phyloP scores from a whole-genome alignment of 92 coral and sea anemone species.

The Zoanthus gigantus region DNA sequence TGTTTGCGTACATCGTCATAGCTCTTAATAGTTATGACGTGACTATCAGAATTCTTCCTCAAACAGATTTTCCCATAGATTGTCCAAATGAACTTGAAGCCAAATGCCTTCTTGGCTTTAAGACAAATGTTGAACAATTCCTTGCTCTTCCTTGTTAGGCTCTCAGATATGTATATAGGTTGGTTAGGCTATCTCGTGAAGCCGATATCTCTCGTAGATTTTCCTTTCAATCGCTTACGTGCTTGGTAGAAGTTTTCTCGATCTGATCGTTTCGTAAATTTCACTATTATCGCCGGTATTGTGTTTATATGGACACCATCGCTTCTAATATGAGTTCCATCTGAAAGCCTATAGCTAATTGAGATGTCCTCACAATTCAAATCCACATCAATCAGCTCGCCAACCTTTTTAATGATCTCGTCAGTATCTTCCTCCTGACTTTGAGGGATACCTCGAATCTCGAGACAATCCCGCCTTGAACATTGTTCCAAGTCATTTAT shows the following conservation, averaged over 20 bases:
- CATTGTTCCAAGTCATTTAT: too few relatives aligned
- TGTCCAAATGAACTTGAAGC: conserved; percentile 2
- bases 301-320: conserved; percentile 22
- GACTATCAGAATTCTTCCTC: conserved; percentile 7
- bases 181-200: conserved; percentile 7
- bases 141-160: conserved; percentile 18
- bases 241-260: too few relatives aligned
- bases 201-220: conserved; percentile 19
- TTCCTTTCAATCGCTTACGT: too few relatives aligned
- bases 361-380: neutral
- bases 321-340: neutral
- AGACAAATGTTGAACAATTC: conserved; percentile 29
- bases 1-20: neutral
- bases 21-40: neutral
- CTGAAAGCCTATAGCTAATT: neutral
- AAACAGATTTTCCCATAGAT: conserved; percentile 22
- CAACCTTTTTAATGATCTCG: neutral
- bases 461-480: too few relatives aligned
- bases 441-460: too few relatives aligned
- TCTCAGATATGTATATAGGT: conserved; percentile 11
- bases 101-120: conserved; percentile 13
- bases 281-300: neutral
- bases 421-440: too few relatives aligned
- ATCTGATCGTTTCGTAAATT: too few relatives aligned
- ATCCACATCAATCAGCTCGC: conserved; percentile 3